Evolutionary conservation across 2,797 vertebrate species (phyloP), one percentile per base, ranked within the genome.

Genomic region (Sebastes hubbsi): DNA sequence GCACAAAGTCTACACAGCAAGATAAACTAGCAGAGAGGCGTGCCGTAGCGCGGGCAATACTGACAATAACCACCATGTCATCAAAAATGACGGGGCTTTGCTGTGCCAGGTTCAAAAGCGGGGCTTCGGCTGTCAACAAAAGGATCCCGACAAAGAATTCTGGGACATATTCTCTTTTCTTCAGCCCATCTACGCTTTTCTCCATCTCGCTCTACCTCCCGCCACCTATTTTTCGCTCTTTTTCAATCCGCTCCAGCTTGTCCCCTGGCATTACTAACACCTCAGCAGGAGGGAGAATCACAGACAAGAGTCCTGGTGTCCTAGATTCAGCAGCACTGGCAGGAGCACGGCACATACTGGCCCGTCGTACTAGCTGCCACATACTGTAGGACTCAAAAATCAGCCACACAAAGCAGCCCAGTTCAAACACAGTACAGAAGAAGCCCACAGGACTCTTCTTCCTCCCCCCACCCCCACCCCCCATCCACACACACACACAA

Each of bases 241-340:
- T 88, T 88, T 92, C 92, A 92, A 88, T 93, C 86, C 69, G 55
- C 76, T 91, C 77, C 55, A 77, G 81, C 89, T 87, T 88, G 91
- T 93, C 91, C 91, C 91, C 76, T 92, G 92, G 93, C 88, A 91
- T 90, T 86, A 80, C 88, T 92, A 89, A 90, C 93, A 91, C 91
- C 92, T 93, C 92, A 89, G 91, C 86, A 82, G 92, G 90, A 87
- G 92, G 92, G 90, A 92, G 87, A 92, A 94, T 93, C 93, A 91
- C 91, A 94, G 92, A 93, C 93, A 89, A 87, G 91, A 89, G 90
- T 93, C 91, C 91, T 76, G 90, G 90, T 93, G 92, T 93, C 92
- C 94, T 94, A 95, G 94, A 95, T 95, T 93, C 92, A 91, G 89
- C 82, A 84, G 74, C 91, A 82, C 90, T 84, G 89, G 87, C 88